These are phyloP conservation scores for Burhinus bistriatus DNA, from an alignment of 2,113 vertebrate genomes.

Conservation along the genomic window DNA sequence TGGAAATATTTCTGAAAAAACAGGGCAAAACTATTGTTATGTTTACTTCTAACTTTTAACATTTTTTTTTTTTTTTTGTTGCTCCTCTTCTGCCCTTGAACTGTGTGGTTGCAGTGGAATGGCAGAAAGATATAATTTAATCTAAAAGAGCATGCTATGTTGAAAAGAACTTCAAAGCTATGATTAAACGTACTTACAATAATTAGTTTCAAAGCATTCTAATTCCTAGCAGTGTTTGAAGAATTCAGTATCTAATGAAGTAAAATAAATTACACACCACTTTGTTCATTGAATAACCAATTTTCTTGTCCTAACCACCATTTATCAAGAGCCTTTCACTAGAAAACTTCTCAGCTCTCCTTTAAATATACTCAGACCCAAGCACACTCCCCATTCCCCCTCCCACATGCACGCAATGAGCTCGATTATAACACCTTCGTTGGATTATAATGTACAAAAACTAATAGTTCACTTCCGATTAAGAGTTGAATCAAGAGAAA, in stretches of 20 bases:
- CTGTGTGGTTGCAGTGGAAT: not conserved
- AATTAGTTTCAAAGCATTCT: conserved; percentile 69
- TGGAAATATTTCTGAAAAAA: conserved; percentile 5
- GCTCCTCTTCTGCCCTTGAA: not conserved
- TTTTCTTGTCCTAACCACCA: conserved; percentile 60
- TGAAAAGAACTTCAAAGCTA: conserved; percentile 65
- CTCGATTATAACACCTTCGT: not conserved
- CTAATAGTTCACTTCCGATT: not conserved
- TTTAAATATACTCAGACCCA: not conserved
- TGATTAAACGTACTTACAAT: conserved; percentile 73
- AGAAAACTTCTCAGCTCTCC: conserved; percentile 24
- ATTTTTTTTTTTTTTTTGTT: not conserved
- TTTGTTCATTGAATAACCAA: conserved; percentile 71
- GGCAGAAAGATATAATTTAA: conserved; percentile 51
- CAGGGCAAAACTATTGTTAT: not conserved
- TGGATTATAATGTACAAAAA: not conserved
- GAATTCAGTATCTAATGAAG: conserved; percentile 71
- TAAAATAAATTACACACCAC: conserved; percentile 72
- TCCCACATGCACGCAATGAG: not conserved
- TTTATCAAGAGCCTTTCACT: conserved; percentile 63
- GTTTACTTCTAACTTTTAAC: conserved; percentile 5
- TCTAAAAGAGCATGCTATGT: conserved; percentile 18
- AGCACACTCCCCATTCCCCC: not conserved
- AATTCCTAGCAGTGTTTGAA: conserved; percentile 65
- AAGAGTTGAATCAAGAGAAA: not conserved